Evolutionary conservation across 1,140 invertebrate species (phyloP), one percentile per base, ranked within the genome.

Genomic region (Wasmannia auropunctata): DNA sequence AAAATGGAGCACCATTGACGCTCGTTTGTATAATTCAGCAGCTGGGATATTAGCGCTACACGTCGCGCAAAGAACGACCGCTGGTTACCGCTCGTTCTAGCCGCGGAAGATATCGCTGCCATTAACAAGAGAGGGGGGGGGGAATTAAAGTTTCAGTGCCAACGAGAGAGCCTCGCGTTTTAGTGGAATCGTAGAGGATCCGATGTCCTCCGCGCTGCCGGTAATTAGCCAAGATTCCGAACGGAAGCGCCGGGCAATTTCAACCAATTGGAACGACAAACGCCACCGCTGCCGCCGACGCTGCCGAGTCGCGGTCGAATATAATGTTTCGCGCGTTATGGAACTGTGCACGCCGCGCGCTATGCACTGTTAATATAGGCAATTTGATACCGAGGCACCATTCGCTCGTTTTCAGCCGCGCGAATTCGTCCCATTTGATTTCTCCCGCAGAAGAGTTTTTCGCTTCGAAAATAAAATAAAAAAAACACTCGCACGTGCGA

Each of bases 191-290:
- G 19, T 60, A 11, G 25, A 74, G 28, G 40, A 58, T 43, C n/a
- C 51, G 28, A 28, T 51, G 31, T 31, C 28, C 43, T 56, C 19
- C 34, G 28, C 37, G 40, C 46, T 86, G 58, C 46, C 51, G 75
- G 79, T 91, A 92, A 92, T 92, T 92, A 92, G 77, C 69, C 76
- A 91, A 92, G 87, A 90, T 91, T 88, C 86, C 65, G 63, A 88
- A 56, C 81, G 87, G 80, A 89, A 91, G 83, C 31, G 69, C 60
- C 60, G 51, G 58, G 85, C 85, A 92, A 91, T 92, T 92, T 85
- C 65, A 79, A 58, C 65, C 86, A 92, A 92, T 92, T 91, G 86
- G 58, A 62, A 60, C 81, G 85, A 75, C 87, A 87, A 89, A 90
- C 75, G 80, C 62, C 25, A 11, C 34, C 6, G 60, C 60, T n/a